Percentiles rank a stretch among this genome's conserved stretches.
Conservation (phyloP, 2,888 invertebrate species). For the Chrysolina oricalcia region DNA sequence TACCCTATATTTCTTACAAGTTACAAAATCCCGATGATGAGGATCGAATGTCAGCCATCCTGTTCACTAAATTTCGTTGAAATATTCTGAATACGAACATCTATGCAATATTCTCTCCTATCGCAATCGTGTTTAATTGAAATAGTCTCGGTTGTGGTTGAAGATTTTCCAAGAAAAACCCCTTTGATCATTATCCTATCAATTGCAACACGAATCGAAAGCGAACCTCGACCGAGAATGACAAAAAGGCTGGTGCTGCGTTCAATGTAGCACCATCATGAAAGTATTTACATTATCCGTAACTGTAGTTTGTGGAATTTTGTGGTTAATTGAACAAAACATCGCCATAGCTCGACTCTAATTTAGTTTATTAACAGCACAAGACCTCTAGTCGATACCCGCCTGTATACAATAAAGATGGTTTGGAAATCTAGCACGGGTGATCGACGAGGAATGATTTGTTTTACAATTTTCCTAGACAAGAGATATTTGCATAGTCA, state of each 20-base stretch:
- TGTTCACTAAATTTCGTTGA: too few species aligned
- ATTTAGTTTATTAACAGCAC: conserved; percentile 50
- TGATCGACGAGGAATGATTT: not conserved
- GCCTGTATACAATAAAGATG: conserved; percentile 40
- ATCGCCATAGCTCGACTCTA: conserved; percentile 44
- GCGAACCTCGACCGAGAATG: not conserved
- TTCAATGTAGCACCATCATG: conserved; percentile 32
- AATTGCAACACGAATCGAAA: not conserved
- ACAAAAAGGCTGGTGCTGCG: conserved; percentile 8
- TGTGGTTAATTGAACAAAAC: conserved; percentile 51
- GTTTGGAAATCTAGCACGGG: conserved; percentile 27
- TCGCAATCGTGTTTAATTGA: too few species aligned
- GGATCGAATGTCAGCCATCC: too few species aligned
- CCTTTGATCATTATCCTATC: not conserved
- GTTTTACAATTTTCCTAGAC: not conserved
- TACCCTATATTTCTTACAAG: too few species aligned
- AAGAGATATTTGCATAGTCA: not conserved
- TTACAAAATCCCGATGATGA: too few species aligned
- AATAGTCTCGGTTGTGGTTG: too few species aligned
- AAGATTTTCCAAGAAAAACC: too few species aligned
- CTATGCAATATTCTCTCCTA: too few species aligned
- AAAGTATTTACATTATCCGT: conserved; percentile 47
- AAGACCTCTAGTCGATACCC: conserved; percentile 37
- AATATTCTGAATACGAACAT: too few species aligned
- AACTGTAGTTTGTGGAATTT: conserved; percentile 49